Evolutionary conservation across 1,140 invertebrate genomes (phyloP), one percentile per base, ranked within the genome.

Genomic region (Heterodera carotae): DNA sequence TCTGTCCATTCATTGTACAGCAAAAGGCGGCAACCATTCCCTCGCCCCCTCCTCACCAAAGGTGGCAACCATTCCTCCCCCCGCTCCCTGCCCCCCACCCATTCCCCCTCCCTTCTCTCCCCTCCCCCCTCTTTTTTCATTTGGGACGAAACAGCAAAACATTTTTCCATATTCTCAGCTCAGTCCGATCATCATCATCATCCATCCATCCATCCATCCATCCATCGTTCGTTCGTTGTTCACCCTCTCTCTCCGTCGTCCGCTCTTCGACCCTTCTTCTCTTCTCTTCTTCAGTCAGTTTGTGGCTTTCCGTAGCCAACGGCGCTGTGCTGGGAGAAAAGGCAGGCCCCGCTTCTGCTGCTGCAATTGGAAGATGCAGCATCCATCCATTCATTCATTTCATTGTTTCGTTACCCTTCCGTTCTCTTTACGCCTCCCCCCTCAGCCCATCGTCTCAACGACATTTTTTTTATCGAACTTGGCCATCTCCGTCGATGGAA

Each of bases 391-490:
- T n/a, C n/a, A n/a, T n/a, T n/a, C n/a, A n/a, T n/a, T n/a, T n/a
- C n/a, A n/a, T n/a, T n/a, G n/a, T n/a, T n/a, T 10, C 33, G 25
- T 31, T 66, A 25, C 22, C 62, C 27, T 25, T 34, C 25, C 33
- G 8, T n/a, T 34, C 62, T 29, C 27, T 31, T 34, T 2, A 29
- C 62, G n/a, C 62, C 27, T 27, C 62, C 12, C 62, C 62, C 27
- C n/a, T n/a, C 62, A 6, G 0, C 62, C 27, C 7, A 29, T n/a
- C n/a, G n/a, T n/a, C n/a, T n/a, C n/a, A n/a, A n/a, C n/a, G n/a
- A n/a, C n/a, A n/a, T n/a, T n/a, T n/a, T n/a, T 34, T 34, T 66
- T 66, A 66, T 66, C 62, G 62, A 66, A 66, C 62, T 66, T 66
- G 25, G 62, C 62, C 62, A 66, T 66, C 62, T 66, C 62, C 33